These are phyloP conservation scores for Drosophila anomalata DNA, from an alignment of 2,888 invertebrate genomes.

Conservation along the genomic window DNA sequence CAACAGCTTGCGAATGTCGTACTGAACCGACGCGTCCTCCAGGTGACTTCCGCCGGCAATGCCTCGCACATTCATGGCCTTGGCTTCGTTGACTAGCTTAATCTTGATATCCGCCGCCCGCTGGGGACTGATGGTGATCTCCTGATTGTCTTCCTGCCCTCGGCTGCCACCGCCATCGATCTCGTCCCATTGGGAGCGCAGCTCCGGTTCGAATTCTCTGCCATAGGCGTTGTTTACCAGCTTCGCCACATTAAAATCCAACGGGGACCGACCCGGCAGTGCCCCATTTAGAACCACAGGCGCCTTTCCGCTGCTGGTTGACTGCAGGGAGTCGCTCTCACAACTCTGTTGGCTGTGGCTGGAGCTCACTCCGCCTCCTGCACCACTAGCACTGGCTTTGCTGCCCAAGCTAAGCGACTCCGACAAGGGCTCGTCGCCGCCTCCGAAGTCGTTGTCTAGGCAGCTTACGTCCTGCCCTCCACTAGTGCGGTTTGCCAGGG, in stretches of 20 bases:
- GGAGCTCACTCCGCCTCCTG: constrained; percentile 54
- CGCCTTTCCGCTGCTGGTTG: constrained; percentile 74
- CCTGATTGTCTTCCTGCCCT: constrained; percentile 82
- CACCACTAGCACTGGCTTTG: constrained; percentile 69
- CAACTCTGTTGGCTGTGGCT: constrained; percentile 81
- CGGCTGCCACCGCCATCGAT: constrained; percentile 53
- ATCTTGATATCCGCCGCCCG: constrained; percentile 82
- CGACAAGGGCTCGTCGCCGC: constrained; percentile 74
- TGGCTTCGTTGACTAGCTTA: constrained; percentile 82
- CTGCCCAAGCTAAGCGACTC: constrained; percentile 79
- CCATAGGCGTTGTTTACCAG: constrained; percentile 82
- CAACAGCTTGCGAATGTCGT: constrained; percentile 80
- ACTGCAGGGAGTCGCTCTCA: constrained; percentile 82
- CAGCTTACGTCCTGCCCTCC: constrained; percentile 62
- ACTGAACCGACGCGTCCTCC: constrained; percentile 80
- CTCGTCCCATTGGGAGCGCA: constrained; percentile 82
- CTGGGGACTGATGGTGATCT: constrained; percentile 87
- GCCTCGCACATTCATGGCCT: constrained; percentile 83
- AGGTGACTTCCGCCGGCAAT: constrained; percentile 62
- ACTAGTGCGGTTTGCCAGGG: constrained; percentile 60
- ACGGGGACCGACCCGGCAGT: constrained; percentile 77
- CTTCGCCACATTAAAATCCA: constrained; percentile 83
- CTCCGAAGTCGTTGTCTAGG: constrained; percentile 64
- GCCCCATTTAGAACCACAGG: constrained; percentile 33
- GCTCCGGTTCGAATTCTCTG: constrained; percentile 81